A percentile compares a stretch with the other conserved stretches of the same genome.
phyloP scores from a whole-genome alignment of 2,797 vertebrate genomes.

The Lates japonicus region DNA sequence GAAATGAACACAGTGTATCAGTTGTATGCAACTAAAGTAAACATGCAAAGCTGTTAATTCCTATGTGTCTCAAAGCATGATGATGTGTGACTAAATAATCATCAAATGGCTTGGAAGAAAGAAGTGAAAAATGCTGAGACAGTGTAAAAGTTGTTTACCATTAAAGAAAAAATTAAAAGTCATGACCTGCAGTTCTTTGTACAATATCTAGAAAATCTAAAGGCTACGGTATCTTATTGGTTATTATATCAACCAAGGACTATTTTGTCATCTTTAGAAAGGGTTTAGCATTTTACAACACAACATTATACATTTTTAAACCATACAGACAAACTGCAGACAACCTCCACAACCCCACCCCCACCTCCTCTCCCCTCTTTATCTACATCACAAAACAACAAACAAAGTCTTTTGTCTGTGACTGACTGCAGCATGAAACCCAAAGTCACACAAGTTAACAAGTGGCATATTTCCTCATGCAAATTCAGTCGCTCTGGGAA shows the following conservation, averaged over 20 bases:
- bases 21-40: constrained; percentile 40
- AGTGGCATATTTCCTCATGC: constrained; percentile 74
- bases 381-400: constrained; percentile 53
- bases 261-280: not conserved
- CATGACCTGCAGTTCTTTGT: not conserved
- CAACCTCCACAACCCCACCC: not conserved
- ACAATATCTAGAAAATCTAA: not conserved
- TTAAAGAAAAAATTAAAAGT: not conserved
- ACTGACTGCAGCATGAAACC: constrained; percentile 56
- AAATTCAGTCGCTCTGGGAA: constrained; percentile 66
- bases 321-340: not conserved
- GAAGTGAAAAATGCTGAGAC: not conserved
- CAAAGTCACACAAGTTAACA: constrained; percentile 76
- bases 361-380: constrained; percentile 29
- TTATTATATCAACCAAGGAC: constrained; percentile 3
- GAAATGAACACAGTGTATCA: no score
- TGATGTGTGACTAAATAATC: not conserved
- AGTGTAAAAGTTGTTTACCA: not conserved
- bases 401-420: constrained; percentile 52
- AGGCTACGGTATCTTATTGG: not conserved
- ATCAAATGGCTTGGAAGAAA: not conserved
- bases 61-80: not conserved
- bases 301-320: not conserved
- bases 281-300: not conserved
- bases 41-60: constrained; percentile 32